Evolutionary conservation across 2,888 invertebrate genomes (phyloP), one percentile per base, ranked within the genome.

Genomic region (Leptothorax acervorum): DNA sequence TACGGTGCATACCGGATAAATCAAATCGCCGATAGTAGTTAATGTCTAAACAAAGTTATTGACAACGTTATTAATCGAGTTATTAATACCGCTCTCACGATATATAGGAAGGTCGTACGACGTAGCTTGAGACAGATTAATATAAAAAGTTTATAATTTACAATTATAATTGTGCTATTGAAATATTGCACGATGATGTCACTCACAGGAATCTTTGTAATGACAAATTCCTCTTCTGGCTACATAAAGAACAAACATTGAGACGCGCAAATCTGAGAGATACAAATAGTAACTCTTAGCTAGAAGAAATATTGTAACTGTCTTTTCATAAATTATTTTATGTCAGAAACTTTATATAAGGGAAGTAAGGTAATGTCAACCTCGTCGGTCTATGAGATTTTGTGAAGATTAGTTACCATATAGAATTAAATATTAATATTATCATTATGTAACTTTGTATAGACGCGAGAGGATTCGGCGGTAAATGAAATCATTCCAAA

Each of bases 401-500:
- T 23, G 3, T 3, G 4, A 5, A 31, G 48, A n/a, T 42, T 28
- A 53, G 23, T 53, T 8, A 15, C 3, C 28, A 6, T n/a, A n/a
- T n/a, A n/a, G 42, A 31, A 42, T 78, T 31, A n/a, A 55, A 31
- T 78, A 31, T 15, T 53, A 55, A 15, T 28, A 4, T 45, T 66
- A 11, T n/a, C 9, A 42, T 68, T 78, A 68, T 3, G 45, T 68
- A 57, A 78, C 11, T 78, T 66, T 53, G 53, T 53, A 12, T 68
- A 28, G 1, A 1, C 42, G 55, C 28, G 66, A 51, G 39, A 66
- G 9, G 42, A 66, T 55, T 39, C 42, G 31, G 31, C 55, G 55
- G 70, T 57, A 53, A 57, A 45, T 23, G n/a, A 78, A 68, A 68
- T 68, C 45, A 55, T 6, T 78, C 55, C 31, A 45, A 78, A 68